Evolutionary conservation across 2,113 vertebrate genomes (phyloP), one percentile per base, ranked within the genome.

Genomic region (Misgurnus mizolepis): DNA sequence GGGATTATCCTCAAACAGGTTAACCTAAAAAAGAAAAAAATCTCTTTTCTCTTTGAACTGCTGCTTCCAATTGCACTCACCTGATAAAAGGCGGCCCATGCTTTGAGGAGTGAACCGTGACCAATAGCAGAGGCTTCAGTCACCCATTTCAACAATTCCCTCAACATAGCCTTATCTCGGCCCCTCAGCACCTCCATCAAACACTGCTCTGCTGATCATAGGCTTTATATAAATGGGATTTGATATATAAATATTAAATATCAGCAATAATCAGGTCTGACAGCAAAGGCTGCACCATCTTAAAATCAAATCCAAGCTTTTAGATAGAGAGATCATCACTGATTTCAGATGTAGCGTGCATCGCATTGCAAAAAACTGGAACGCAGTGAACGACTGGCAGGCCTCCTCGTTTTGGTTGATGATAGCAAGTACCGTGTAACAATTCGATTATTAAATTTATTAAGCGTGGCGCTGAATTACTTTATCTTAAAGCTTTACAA

Each of bases 1-100:
- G 60, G 76, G 78, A 89, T 88, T 87, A 87, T 85, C 72, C 84
- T 77, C 79, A 64, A 64, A 78, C 74, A 69, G 75, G 50, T 77
- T 85, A 72, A 41, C 69, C 80, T 79, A 77, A 74, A 85, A 83
- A 76, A 85, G 27, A 34, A 34, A 83, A 12, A 39, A 17, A 15
- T 77, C 40, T 18, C 67, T 39, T 58, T 76, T 75, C 75, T 67
- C 81, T 89, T 84, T 88, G 77, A 87, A 84, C 76, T 53, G 6
- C 70, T 65, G 78, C 80, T 82, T 73, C 78, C n/a, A 62, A 66
- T 85, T 49, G 84, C 84, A 81, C 73, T 80, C 78, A 76, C 79
- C 86, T 76, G 84, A 82, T 80, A 88, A 83, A 83, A 82, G 7
- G 18, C 55, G 5, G 55, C 43, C 75, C 17, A 65, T 55, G 49